Base-by-base conservation (phyloP, 2,888 invertebrate genomes). In the Apotomis betuletana region DNA sequence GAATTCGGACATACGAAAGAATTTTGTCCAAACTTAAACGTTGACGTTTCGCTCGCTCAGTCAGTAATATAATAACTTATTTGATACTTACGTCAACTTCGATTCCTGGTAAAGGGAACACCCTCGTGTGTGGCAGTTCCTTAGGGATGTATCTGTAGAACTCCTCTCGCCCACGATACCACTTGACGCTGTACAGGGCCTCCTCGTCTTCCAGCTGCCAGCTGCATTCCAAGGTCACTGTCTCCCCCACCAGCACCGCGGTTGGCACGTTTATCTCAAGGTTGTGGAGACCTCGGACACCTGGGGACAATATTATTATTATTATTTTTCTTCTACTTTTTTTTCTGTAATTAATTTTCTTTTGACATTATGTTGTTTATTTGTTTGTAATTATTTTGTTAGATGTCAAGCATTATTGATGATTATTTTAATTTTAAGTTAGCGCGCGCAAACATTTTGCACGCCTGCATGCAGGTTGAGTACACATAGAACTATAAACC, bases 91-190 rank as follows among this genome's bases (percentile, higher is more conserved):
- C 97, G 87, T 96, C 96, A 63, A 97, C 96, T 86, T 95, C 95
- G 65, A 94, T 92, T 69, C 95, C 96, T 8, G 95, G 95, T 65
- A 95, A 89, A 0, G 96, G 95, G 83, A 97, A 97, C 38, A 96
- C 95, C 78, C 95, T 94, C 38, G 96, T 96, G 78, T 96, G 95
- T 4, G 96, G 97, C 77, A 96, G 88, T 85, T 97, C 97, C 84
- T 97, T 96, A 3, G 97, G 97, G 77, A 96, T 95, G 85, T 95
- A 97, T 85, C 97, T 94, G 92, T 96, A 97, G 94, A 97, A 97
- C 87, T 97, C 97, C 76, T 95, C 94, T 12, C 94, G 84, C 5
- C 96, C 96, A 78, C 96, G 95, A 92, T 97, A 97, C 97, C 97
- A 97, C 88, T 97, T 97, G 77, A 97, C 96, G 71, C 96, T 96